Evolutionary conservation across 64 coral and sea anemone species (phyloP), one percentile per base, ranked within the genome.

Genomic region (Hydrozoanthus tunicans): DNA sequence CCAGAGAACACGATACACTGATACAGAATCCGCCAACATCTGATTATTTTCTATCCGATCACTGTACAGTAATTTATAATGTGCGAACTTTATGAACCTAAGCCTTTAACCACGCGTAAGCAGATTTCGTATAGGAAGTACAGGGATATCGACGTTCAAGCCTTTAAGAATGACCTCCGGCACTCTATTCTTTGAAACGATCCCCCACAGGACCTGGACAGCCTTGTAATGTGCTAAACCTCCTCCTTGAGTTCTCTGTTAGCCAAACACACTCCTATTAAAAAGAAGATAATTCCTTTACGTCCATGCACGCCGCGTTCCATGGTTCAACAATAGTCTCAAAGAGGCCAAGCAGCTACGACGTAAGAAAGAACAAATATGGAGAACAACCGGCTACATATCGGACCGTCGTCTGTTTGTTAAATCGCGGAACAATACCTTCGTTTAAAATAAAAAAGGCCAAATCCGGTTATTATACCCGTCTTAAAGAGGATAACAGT

Each of bases 401-500:
- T 64, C 63, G 13, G 83, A 86, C 32, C 32, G 32, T 43, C 2
- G 32, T 43, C 2, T 43, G 2, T 2, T 43, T 43, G 32, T 43
- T 43, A 71, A 51, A n/a, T 64, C 83, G 52, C 60, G 51, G 11
- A 86, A 86, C 15, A 64, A 53, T 15, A 72, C 83, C 11, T 14
- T 24, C 10, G 56, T 23, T 6, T 77, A 76, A 56, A 89, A 43
- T 89, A 66, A 72, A 89, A 6, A 89, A 70, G 51, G 70, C 85
- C 9, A 89, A 69, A 72, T 15, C 25, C n/a, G 85, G 73, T 2
- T 43, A 43, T 43, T 43, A 43, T 43, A 43, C 32, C 32, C 32
- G 32, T 43, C 32, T 43, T 43, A 74, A 58, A 14, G 53, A 69
- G 7, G 54, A 89, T 4, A 89, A 89, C 68, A 69, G 62, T 89